Percentiles rank a stretch among this genome's conserved stretches.
Conservation (phyloP, 2,113 vertebrate genomes). For the Emydura subglobosa region DNA sequence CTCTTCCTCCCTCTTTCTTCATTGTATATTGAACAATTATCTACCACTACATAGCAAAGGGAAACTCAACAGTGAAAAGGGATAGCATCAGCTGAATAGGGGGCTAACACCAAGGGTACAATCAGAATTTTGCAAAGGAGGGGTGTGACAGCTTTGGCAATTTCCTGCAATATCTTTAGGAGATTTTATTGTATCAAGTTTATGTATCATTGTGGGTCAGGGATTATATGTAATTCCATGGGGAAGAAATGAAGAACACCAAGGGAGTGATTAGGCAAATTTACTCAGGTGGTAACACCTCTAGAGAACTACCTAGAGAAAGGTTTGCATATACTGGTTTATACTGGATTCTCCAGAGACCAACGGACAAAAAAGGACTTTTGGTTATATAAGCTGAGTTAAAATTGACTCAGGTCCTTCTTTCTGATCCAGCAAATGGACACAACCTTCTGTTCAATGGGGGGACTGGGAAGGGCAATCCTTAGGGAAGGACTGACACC, state of each 20-base stretch:
- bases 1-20: not conserved
- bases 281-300: not conserved
- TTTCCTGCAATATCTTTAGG: not conserved
- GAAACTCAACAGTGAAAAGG: not conserved
- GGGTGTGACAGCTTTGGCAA: not conserved
- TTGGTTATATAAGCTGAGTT: not conserved
- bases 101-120: not conserved
- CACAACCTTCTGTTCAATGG: not conserved
- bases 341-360: not conserved
- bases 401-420: not conserved
- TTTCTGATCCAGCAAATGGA: not conserved
- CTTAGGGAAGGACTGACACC: not conserved
- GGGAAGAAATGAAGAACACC: not conserved
- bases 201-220: not conserved
- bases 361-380: not conserved
- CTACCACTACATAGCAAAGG: not conserved
- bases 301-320: not conserved
- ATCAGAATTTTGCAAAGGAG: not conserved
- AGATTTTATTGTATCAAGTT: not conserved
- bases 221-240: not conserved
- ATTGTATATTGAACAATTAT: slow-evolving; percentile 23
- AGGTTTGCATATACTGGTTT: not conserved
- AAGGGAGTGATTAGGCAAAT: not conserved
- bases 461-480: not conserved
- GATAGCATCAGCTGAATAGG: not conserved